Evolutionary conservation across 2,113 vertebrate species (phyloP).

Genomic region (Aegotheles bennettii): DNA sequence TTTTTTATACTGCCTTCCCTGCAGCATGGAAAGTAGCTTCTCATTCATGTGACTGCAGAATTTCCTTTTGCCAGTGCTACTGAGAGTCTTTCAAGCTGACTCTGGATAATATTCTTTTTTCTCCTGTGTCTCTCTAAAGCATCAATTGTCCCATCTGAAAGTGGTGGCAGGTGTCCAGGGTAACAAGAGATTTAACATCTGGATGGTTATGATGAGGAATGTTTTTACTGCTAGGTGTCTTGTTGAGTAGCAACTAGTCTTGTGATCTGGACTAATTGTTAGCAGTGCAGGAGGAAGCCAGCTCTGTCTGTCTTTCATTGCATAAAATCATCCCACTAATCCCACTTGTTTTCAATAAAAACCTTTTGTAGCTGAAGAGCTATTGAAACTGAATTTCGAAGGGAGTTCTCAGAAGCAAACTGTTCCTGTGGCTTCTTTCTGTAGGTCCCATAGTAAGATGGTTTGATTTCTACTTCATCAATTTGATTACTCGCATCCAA

Average conservation of each 20-base stretch:
- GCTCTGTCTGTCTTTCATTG: constrained; percentile 8
- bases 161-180: background rate
- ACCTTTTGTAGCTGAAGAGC: constrained; percentile 23
- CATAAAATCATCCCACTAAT: constrained; percentile 7
- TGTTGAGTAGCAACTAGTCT: background rate
- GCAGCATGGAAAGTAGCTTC: background rate
- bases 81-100: background rate
- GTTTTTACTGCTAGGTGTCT: constrained; percentile 14
- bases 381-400: constrained; percentile 29
- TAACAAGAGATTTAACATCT: background rate
- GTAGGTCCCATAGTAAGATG: background rate
- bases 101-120: background rate
- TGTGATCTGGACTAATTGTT: constrained; percentile 27
- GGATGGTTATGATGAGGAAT: background rate
- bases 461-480: background rate
- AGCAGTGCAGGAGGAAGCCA: background rate
- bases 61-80: background rate
- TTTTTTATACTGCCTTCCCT: background rate
- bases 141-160: background rate
- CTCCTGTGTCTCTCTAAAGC: background rate
- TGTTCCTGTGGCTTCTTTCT: constrained; percentile 7
- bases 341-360: constrained; percentile 8
- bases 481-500: background rate
- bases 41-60: background rate
- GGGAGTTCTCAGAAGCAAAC: constrained; percentile 10